phyloP scores from a whole-genome alignment of 2,113 vertebrate species.

The Ctenomys sociabilis region DNA sequence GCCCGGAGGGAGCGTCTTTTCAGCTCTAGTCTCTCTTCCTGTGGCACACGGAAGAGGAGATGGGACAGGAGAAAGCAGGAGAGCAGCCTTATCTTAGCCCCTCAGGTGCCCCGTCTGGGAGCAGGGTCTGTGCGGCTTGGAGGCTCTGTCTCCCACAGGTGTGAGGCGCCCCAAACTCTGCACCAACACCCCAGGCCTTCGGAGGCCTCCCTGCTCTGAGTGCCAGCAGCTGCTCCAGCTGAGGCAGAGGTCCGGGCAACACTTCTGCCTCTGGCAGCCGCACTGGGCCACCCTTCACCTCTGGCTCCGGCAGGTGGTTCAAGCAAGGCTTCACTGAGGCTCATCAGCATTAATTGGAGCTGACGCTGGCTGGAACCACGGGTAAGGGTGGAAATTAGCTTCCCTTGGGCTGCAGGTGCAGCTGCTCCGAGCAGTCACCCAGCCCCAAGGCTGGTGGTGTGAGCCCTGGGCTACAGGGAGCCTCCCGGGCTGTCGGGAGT shows the following conservation, averaged over 20 bases:
- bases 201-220: neutral
- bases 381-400: constrained; percentile 59
- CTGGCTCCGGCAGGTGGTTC: constrained; percentile 14
- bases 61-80: neutral
- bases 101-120: neutral
- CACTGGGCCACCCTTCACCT: neutral
- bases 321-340: neutral
- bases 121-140: rapidly evolving
- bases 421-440: neutral
- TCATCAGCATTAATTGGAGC: constrained; percentile 51
- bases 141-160: neutral
- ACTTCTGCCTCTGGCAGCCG: neutral
- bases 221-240: neutral
- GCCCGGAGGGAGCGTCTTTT: neutral
- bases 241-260: neutral
- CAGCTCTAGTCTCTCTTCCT: neutral
- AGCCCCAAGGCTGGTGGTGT: neutral
- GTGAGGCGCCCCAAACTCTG: neutral
- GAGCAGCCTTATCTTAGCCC: neutral
- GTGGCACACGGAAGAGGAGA: constrained; percentile 8
- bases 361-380: constrained; percentile 30
- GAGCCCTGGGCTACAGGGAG: neutral
- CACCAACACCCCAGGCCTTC: neutral
- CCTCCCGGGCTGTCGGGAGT: too few relatives aligned
- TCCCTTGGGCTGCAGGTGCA: neutral